phyloP scores from a whole-genome alignment of 2,888 invertebrate genomes.

The Melinaea marsaeus region DNA sequence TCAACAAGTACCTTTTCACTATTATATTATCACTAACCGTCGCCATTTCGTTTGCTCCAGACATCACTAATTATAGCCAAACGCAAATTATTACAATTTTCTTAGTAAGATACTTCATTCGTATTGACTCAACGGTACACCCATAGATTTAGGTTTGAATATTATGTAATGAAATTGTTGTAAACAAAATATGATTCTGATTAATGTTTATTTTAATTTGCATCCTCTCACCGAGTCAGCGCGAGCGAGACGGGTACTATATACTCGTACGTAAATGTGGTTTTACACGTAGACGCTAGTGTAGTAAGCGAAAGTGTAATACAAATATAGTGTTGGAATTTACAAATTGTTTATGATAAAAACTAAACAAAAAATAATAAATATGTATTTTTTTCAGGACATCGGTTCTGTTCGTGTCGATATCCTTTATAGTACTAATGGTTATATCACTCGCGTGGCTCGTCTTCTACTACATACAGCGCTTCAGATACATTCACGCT shows the following conservation, averaged over 20 bases:
- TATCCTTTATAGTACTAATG: slow-evolving; percentile 97
- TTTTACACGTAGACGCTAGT: neutral
- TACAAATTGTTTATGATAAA: neutral
- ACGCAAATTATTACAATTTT: too few species aligned
- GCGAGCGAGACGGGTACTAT: slow-evolving; percentile 23
- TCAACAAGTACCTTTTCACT: slow-evolving; percentile 81
- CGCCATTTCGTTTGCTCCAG: too few species aligned
- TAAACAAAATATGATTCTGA: neutral
- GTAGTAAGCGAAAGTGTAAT: neutral
- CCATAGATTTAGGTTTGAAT: neutral
- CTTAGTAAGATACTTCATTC: too few species aligned
- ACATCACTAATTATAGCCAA: too few species aligned
- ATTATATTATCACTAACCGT: neutral
- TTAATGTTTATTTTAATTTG: slow-evolving; percentile 19
- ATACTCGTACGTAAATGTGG: slow-evolving; percentile 26
- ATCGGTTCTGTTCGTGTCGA: slow-evolving; percentile 95
- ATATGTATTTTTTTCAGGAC: slow-evolving; percentile 79
- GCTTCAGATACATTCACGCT: slow-evolving; percentile 95
- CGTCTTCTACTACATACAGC: slow-evolving; percentile 96
- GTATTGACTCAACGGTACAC: too few species aligned
- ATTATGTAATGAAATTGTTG: neutral
- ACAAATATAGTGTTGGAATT: neutral
- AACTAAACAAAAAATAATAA: slow-evolving; percentile 1
- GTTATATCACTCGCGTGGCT: slow-evolving; percentile 96
- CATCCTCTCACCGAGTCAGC: slow-evolving; percentile 21